Percentiles rank a stretch among this genome's conserved stretches.
Evolutionary conservation across 2,888 invertebrate genomes (phyloP).

Genomic region (Halictus ligatus): DNA sequence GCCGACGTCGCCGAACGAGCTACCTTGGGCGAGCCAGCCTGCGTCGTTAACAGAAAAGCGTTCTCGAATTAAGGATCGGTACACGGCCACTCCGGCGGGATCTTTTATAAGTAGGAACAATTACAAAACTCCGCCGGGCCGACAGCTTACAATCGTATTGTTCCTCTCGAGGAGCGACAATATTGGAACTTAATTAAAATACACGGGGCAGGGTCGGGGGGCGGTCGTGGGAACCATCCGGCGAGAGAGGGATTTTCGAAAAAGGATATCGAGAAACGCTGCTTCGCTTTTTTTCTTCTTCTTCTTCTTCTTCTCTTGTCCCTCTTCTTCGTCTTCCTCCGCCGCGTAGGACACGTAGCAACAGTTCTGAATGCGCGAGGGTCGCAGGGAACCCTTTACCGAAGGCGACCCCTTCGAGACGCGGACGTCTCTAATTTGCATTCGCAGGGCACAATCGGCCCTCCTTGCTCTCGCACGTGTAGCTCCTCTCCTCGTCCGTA

Average conservation of each 20-base stretch:
- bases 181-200: slow-evolving; percentile 69
- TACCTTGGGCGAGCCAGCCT: background rate
- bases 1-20: background rate
- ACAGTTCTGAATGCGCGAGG: slow-evolving; percentile 61
- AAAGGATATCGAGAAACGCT: slow-evolving; percentile 68
- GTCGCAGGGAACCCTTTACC: slow-evolving; percentile 65
- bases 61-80: slow-evolving; percentile 15
- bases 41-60: background rate
- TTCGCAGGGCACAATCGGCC: slow-evolving; percentile 52
- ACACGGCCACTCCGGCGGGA: background rate
- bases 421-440: slow-evolving; percentile 71
- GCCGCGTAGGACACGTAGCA: slow-evolving; percentile 46
- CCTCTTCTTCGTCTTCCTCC: slow-evolving; percentile 2
- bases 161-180: slow-evolving; percentile 45
- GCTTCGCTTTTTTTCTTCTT: slow-evolving; percentile 21
- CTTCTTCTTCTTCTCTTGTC: slow-evolving; percentile 36
- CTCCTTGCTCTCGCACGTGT: slow-evolving; percentile 57
- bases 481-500: slow-evolving; percentile 34
- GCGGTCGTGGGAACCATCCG: slow-evolving; percentile 71
- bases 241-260: slow-evolving; percentile 63
- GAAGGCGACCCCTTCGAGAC: slow-evolving; percentile 63
- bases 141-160: slow-evolving; percentile 63
- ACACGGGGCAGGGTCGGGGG: slow-evolving; percentile 43
- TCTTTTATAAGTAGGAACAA: slow-evolving; percentile 57
- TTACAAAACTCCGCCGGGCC: slow-evolving; percentile 34